These are phyloP conservation scores for Pentalonia nigronervosa DNA, from an alignment of 1,140 invertebrate genomes.

Conservation along the genomic window DNA sequence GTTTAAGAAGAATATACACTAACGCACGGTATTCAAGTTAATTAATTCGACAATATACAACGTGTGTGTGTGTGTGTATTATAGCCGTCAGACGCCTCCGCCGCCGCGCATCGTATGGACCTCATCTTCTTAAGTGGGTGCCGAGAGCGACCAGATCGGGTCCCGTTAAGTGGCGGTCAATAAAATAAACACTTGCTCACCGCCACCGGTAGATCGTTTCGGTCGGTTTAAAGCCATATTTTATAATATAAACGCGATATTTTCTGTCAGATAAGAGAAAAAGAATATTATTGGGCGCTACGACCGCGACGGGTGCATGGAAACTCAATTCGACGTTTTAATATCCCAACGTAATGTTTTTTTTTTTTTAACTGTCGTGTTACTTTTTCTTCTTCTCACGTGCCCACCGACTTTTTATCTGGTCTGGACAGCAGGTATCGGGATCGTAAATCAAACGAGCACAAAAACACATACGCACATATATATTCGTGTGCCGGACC, in stretches of 20 bases:
- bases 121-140: constrained; percentile 13
- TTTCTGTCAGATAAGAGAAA: constrained; percentile 25
- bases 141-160: background rate
- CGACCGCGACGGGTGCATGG: background rate
- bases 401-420: constrained; percentile 33
- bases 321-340: constrained; percentile 47
- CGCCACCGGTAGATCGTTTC: background rate
- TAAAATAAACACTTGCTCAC: constrained; percentile 29
- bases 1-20: background rate
- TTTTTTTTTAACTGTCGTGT: background rate
- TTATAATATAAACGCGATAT: constrained; percentile 21
- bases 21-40: background rate
- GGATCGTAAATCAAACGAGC: constrained; percentile 46
- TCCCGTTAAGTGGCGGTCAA: constrained; percentile 39
- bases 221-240: background rate
- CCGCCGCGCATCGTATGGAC: background rate
- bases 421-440: background rate
- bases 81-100: constrained; percentile 7
- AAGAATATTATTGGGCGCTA: constrained; percentile 24
- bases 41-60: constrained; percentile 23
- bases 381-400: background rate
- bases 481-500: background rate
- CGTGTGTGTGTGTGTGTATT: background rate
- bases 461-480: background rate
- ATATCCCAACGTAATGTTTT: constrained; percentile 35